Percentiles rank a stretch among this genome's conserved stretches.
Evolutionary conservation across 2,888 invertebrate genomes (phyloP).

Genomic region (Linyphia triangularis): DNA sequence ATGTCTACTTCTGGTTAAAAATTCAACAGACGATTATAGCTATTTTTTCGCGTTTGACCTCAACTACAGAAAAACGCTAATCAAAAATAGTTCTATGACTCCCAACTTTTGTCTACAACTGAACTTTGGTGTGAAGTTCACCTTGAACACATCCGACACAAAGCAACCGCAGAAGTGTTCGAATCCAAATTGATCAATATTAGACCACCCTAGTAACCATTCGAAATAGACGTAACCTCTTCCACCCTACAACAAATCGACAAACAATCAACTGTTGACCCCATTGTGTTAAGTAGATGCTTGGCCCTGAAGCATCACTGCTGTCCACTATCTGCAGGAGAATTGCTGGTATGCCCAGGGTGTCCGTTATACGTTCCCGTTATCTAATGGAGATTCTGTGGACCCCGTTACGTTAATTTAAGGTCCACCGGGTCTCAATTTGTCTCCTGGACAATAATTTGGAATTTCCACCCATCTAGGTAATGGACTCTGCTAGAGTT

Average conservation of each 20-base stretch:
- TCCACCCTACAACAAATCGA: background rate
- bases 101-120: too few species aligned
- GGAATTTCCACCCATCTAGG: constrained; percentile 2
- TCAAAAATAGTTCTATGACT: too few species aligned
- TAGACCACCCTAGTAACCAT: background rate
- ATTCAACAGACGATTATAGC: too few species aligned
- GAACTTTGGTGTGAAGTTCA: too few species aligned
- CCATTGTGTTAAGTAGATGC: background rate
- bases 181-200: background rate
- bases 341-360: background rate
- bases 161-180: background rate
- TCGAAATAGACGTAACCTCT: background rate
- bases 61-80: too few species aligned
- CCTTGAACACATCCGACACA: too few species aligned
- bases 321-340: background rate
- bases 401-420: background rate
- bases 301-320: background rate
- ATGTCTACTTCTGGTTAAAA: too few species aligned
- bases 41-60: too few species aligned
- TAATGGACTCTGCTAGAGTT: too few species aligned
- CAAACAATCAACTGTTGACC: background rate
- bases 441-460: constrained; percentile 40
- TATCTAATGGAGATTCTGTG: background rate
- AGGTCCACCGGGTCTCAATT: constrained; percentile 35
- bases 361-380: background rate